Base-by-base conservation (phyloP, 2,113 vertebrate genomes). In the Columbina picui region DNA sequence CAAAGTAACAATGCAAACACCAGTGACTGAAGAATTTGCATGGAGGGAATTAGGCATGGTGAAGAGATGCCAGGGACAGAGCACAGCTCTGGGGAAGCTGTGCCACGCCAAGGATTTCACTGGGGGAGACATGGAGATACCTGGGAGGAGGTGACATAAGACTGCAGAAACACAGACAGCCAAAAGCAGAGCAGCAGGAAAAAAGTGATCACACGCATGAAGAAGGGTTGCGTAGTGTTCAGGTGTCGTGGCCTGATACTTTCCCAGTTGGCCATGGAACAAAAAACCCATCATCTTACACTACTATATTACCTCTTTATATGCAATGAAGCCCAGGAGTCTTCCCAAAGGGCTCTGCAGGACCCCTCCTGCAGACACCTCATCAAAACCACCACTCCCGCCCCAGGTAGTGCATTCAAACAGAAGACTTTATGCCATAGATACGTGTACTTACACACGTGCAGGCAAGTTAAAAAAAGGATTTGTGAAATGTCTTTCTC, bases 1-100 rank as follows among this genome's bases (percentile, higher is more conserved):
- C 78, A 90, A 84, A 87, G 65, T 79, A 94, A 90, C 38, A 76
- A 87, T 53, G 93, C 57, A 87, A 45, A 50, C 81, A 90, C 45
- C 25, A 60, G 30, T 7, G 55, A 73, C 21, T 69, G 67, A 76
- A 65, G 50, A 87, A 93, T 56, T 82, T 79, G 25, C 5, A 5
- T 38, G 15, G 10, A 32, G 21, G 38, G 25, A 18, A 57, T 90
- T 68, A 64, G 36, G 64, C 71, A 65, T 39, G n/a, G 39, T 56
- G 41, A 45, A 78, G 10, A 75, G 57, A 56, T 45, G 36, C 26
- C 12, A 53, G 70, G 74, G 36, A 69, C 38, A 56, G 56, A 75
- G 14, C 3, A 3, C 26, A 39, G 70, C 17, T 49, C 67, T 67
- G 34, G 27, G 53, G 57, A 86, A 83, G 32, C 29, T 67, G 26